Evolutionary conservation across 2,113 vertebrate species (phyloP), one percentile per base, ranked within the genome.

Genomic region (Maylandia zebra): DNA sequence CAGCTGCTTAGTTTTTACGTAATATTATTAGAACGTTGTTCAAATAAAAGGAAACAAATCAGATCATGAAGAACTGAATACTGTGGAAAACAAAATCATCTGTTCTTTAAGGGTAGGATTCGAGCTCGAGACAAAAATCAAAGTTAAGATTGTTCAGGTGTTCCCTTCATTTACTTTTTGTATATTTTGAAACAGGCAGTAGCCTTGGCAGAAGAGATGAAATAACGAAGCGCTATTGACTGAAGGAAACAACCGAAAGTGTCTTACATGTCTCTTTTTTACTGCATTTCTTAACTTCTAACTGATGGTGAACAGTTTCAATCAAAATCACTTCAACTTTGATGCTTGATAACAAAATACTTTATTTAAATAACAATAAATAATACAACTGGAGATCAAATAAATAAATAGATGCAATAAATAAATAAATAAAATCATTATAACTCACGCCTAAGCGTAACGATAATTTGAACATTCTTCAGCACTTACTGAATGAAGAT

Each of bases 301-400:
- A 50, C 71, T 78, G 41, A 32, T 1, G 3, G 45, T 32, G 48
- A 50, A 52, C 17, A 22, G 5, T 48, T 84, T 53, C 57, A 82
- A 5, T 64, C 8, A 89, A 56, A 84, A 71, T 48, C 30, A 83
- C 30, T 53, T 88, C 57, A 66, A 88, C 55, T 74, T 48, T 36
- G 36, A 34, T 16, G 24, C n/a, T 59, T 82, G 27, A 55, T 81
- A 71, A 7, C 13, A 90, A 86, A 90, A 89, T 38, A 83, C 19
- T 92, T 90, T 90, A 93, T 88, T 90, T 90, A 92, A 90, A 90
- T 91, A 91, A 53, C 4, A 94, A 93, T 94, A 93, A 94, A 95
- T 92, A 91, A 88, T 79, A 92, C n/a, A 52, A 88, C 5, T 80
- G 5, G 22, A 45, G 76, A 88, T 74, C 86, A 90, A 90, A 95